Evolutionary conservation across 2,113 vertebrate genomes (phyloP).

Genomic region (Chrysochloris asiatica): DNA sequence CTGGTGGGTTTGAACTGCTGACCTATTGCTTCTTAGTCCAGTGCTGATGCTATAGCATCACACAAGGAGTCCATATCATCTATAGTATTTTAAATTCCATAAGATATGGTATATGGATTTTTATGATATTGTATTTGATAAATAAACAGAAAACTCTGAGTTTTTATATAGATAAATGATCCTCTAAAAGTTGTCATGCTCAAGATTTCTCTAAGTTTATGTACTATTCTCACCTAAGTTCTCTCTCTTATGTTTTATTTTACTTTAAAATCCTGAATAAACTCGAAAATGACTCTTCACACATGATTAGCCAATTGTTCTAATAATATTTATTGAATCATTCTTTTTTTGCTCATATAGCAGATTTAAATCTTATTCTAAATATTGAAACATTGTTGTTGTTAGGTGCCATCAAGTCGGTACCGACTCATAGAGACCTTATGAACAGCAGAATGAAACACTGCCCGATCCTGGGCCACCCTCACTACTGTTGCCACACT

Average conservation of each 20-base stretch:
- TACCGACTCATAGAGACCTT: too few relatives aligned
- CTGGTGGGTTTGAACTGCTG: too few relatives aligned
- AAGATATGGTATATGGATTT: slow-evolving; percentile 13
- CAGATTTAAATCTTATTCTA: slow-evolving; percentile 17
- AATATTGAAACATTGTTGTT: slow-evolving; percentile 26
- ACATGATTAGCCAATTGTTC: not conserved
- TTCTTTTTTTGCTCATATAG: not conserved
- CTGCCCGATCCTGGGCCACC: too few relatives aligned
- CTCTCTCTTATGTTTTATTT: not conserved
- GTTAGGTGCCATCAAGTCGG: too few relatives aligned
- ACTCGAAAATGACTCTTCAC: slow-evolving; percentile 17
- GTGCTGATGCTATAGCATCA: too few relatives aligned
- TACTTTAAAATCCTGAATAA: slow-evolving; percentile 46
- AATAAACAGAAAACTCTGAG: not conserved
- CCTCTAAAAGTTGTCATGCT: not conserved
- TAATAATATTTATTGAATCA: not conserved
- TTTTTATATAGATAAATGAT: not conserved
- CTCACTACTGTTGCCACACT: too few relatives aligned
- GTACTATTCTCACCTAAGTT: not conserved
- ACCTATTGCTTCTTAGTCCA: too few relatives aligned
- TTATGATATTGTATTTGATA: not conserved
- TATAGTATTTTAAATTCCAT: not conserved
- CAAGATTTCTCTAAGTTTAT: slow-evolving; percentile 24
- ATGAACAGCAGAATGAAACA: too few relatives aligned
- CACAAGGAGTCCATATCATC: too few relatives aligned